Percentiles rank a stretch among this genome's conserved stretches.
These are phyloP conservation scores for Rhegmatorhina hoffmannsi DNA, from an alignment of 2,113 vertebrate genomes.

Conservation along the genomic window DNA sequence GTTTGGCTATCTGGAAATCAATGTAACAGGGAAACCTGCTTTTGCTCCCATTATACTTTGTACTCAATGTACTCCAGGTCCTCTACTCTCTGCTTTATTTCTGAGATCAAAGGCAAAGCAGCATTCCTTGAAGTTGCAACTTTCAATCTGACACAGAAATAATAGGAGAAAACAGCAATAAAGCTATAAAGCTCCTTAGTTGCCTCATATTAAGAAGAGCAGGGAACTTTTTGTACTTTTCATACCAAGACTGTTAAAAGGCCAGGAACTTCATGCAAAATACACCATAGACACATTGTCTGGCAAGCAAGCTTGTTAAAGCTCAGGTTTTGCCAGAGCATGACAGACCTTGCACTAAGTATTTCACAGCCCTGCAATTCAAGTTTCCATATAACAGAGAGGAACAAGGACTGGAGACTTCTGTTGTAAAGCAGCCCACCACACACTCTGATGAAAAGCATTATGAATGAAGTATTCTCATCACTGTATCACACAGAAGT, in stretches of 20 bases:
- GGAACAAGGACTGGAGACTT: neutral
- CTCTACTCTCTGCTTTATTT: neutral
- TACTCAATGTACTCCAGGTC: neutral
- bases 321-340: neutral
- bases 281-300: neutral
- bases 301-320: neutral
- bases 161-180: neutral
- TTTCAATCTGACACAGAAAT: neutral
- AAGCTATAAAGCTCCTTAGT: neutral
- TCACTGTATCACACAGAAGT: neutral
- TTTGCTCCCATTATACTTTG: neutral
- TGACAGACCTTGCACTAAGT: neutral
- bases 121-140: neutral
- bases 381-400: neutral
- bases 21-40: neutral
- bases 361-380: neutral
- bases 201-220: neutral
- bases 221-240: neutral
- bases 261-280: neutral
- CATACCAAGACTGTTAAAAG: neutral
- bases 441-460: neutral
- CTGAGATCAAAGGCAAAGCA: neutral
- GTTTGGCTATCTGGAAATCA: neutral
- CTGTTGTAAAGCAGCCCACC: neutral
- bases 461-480: accelerated